Evolutionary conservation across 2,113 vertebrate species (phyloP).

Genomic region (Dasypus novemcinctus): DNA sequence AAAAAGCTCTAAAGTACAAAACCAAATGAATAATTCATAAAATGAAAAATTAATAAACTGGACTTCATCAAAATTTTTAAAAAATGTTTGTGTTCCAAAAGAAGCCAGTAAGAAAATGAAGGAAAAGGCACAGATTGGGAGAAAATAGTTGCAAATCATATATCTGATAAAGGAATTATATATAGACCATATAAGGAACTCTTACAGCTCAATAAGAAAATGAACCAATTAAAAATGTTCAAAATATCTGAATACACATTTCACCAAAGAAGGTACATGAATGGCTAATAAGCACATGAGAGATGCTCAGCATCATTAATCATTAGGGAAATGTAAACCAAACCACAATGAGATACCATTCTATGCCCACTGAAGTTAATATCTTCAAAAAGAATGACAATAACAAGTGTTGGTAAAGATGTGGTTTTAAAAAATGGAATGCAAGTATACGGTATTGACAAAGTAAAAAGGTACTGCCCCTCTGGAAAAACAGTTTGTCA

Average conservation of each 20-base stretch:
- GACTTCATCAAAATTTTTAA: too few species aligned
- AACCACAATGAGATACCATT: background rate
- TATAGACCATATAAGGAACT: background rate
- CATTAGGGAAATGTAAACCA: too few species aligned
- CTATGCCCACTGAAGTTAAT: background rate
- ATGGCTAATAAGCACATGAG: too few species aligned
- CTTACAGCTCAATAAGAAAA: background rate
- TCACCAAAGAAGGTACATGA: too few species aligned
- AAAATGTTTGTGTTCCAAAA: background rate
- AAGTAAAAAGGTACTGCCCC: background rate
- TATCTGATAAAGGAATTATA: background rate
- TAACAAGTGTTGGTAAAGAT: background rate
- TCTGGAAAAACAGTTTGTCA: background rate
- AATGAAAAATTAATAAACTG: background rate
- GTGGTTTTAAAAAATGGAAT: background rate
- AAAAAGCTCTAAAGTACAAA: too few species aligned
- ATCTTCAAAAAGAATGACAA: background rate
- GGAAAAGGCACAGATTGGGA: background rate
- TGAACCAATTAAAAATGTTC: background rate
- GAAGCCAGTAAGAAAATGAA: background rate
- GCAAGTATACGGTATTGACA: background rate
- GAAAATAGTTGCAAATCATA: background rate
- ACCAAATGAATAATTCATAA: too few species aligned
- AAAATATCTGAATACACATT: too few species aligned
- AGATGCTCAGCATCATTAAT: too few species aligned